Conservation (phyloP, 2,113 vertebrate genomes). For the Clinocottus analis region DNA sequence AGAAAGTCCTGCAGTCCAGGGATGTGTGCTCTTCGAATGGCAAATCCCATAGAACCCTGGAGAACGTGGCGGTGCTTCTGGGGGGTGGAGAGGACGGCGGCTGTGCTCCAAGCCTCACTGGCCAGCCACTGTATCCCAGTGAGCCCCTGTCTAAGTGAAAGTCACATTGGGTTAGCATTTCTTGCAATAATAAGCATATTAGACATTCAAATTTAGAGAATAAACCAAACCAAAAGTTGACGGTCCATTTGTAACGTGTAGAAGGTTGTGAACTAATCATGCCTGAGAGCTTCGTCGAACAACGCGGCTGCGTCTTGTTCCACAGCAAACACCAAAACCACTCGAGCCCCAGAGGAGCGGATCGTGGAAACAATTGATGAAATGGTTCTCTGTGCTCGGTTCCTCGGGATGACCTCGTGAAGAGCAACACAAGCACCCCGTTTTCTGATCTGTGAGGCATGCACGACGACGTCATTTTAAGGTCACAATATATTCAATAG, state of each 20-base stretch:
- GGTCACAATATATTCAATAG: neutral
- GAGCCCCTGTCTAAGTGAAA: constrained; percentile 70
- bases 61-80: constrained; percentile 77
- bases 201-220: neutral
- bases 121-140: constrained; percentile 85
- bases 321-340: constrained; percentile 84
- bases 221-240: neutral
- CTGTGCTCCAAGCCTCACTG: constrained; percentile 87
- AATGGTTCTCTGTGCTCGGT: constrained; percentile 69
- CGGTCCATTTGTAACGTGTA: neutral
- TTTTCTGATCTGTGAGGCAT: constrained; percentile 60
- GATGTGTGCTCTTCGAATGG: constrained; percentile 80
- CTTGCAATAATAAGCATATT: constrained; percentile 8
- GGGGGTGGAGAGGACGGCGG: constrained; percentile 78
- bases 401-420: constrained; percentile 83
- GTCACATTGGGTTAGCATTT: neutral
- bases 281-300: constrained; percentile 77
- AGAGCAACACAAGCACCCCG: constrained; percentile 81
- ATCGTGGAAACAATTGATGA: constrained; percentile 79
- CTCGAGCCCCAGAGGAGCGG: constrained; percentile 73
- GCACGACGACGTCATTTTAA: neutral
- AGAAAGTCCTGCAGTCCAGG: constrained; percentile 80
- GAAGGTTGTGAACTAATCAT: constrained; percentile 14
- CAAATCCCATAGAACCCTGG: constrained; percentile 84
- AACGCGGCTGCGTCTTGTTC: constrained; percentile 83